phyloP scores from a whole-genome alignment of 37 sponge, comb jelly and placozoan genomes.

The Ianthella basta region DNA sequence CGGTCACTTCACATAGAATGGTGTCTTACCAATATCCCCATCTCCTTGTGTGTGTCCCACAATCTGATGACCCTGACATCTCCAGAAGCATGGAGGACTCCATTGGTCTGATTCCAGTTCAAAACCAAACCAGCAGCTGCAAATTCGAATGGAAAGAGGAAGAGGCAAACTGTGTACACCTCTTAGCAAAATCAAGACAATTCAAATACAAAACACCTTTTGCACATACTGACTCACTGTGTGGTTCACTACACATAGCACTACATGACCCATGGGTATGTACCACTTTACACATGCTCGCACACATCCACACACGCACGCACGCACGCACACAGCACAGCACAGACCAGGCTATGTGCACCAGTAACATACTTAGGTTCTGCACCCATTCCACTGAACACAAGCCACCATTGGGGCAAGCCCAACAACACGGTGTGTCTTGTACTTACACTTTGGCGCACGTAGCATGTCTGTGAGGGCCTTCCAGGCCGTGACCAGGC shows the following conservation, averaged over 20 bases:
- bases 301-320: too few species aligned
- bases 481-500: conserved; percentile 83
- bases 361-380: neutral
- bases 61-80: conserved; percentile 81
- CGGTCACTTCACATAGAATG: too few species aligned
- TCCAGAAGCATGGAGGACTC: conserved; percentile 85
- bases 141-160: neutral
- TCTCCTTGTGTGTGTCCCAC: conserved; percentile 94
- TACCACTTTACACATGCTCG: too few species aligned
- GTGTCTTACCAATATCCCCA: conserved; percentile 53
- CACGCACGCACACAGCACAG: too few species aligned
- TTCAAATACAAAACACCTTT: too few species aligned
- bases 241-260: too few species aligned
- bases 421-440: neutral
- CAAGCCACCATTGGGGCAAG: too few species aligned
- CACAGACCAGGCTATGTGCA: neutral
- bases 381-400: neutral
- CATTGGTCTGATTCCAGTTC: conserved; percentile 84
- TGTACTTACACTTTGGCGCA: conserved; percentile 49
- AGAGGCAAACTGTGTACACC: neutral
- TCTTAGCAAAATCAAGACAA: too few species aligned
- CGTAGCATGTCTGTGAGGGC: conserved; percentile 80
- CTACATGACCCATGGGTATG: too few species aligned
- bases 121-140: conserved; percentile 86
- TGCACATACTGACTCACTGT: too few species aligned